phyloP scores from a whole-genome alignment of 2,797 vertebrate genomes.

The Chloroceryle inda region DNA sequence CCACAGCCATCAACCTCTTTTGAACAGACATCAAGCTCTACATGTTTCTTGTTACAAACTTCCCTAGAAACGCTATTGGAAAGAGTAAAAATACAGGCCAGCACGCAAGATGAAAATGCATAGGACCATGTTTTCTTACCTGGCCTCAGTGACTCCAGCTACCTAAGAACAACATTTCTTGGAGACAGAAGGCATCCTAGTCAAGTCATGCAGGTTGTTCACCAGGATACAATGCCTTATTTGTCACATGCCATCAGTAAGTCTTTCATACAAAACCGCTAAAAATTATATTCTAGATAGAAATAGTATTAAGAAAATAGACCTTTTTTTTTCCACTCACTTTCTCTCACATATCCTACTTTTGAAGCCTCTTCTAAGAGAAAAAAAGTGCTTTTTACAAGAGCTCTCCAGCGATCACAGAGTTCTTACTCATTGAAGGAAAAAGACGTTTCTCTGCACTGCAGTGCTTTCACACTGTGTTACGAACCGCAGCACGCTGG shows the following conservation, averaged over 20 bases:
- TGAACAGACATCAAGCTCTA: neutral
- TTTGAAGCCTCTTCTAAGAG: neutral
- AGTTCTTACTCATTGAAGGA: neutral
- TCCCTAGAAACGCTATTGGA: neutral
- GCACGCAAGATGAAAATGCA: rapidly evolving
- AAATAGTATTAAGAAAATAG: neutral
- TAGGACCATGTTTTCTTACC: neutral
- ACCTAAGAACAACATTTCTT: neutral
- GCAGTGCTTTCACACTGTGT: neutral
- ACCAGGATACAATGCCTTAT: neutral
- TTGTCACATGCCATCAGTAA: neutral
- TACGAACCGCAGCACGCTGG: neutral
- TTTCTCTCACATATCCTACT: neutral
- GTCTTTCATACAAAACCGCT: neutral
- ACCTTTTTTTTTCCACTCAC: neutral
- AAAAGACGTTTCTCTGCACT: neutral
- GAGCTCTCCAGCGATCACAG: neutral
- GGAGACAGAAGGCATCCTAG: neutral
- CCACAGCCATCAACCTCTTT: neutral
- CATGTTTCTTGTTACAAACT: neutral
- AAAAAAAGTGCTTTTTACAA: neutral
- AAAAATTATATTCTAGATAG: neutral
- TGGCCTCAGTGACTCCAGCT: neutral
- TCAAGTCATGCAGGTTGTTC: neutral
- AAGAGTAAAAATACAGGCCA: neutral